Evolutionary conservation across 2,888 invertebrate genomes (phyloP), one percentile per base, ranked within the genome.

Genomic region (Cordilura impudica): DNA sequence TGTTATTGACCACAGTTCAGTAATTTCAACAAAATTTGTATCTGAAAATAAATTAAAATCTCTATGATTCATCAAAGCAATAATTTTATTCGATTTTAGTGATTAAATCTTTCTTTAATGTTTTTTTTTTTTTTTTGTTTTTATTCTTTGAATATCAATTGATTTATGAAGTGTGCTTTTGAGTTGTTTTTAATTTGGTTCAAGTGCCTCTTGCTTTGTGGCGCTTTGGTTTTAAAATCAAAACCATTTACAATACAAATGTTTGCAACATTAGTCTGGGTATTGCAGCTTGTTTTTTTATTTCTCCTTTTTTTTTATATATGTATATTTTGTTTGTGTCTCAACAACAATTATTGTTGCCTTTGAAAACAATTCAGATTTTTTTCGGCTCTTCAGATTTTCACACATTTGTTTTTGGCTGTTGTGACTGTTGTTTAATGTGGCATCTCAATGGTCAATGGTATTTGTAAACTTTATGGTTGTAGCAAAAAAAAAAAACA

Each of bases 371-470:
- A n/a, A n/a, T n/a, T 10, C 21, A 45, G n/a, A 31, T 56, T 65
- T 23, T 53, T 35, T 47, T 35, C 35, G 69, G 65, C 73, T 56
- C 78, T 78, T 78, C 69, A 78, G 65, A 69, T 78, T 73, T 78
- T 65, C 69, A 56, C 69, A 78, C 73, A 74, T 78, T 78, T 75
- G 60, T 78, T 78, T n/a, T 61, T 73, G 63, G 45, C 66, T 74
- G 58, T 51, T 70, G 45, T 29, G 26, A 61, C 60, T 78, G 63
- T 69, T 75, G 54, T 63, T 75, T 69, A 69, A 72, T 77, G 78
- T 75, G 78, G 78, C 74, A 79, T 71, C 74, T 74, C 74, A 65
- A 71, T 79, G 79, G 75, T 75, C 75, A 75, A 66, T 71, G 71
- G 61, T 79, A 75, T 71, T 75, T 79, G 79, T 53, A 71, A 71